These are phyloP conservation scores for human (Homo sapiens) DNA, from an alignment of 2,113 vertebrate genomes.

Conservation along the genomic window DNA sequence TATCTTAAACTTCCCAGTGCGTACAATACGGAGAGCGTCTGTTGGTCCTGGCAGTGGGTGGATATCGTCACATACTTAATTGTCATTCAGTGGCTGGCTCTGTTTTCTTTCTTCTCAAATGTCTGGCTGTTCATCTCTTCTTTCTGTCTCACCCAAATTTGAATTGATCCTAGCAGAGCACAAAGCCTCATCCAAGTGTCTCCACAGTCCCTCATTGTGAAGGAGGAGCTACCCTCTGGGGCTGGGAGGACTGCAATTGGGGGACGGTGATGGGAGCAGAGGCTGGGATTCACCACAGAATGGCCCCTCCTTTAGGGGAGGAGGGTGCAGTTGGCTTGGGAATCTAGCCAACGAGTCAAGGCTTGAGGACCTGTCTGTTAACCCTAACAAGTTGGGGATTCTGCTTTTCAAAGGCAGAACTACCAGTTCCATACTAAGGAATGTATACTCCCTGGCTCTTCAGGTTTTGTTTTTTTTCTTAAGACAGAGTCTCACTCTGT, in stretches of 20 bases:
- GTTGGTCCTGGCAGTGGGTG: background rate
- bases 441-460: background rate
- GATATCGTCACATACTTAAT: rapidly evolving
- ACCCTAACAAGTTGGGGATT: rapidly evolving
- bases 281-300: rapidly evolving
- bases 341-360: background rate
- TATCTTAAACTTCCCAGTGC: background rate
- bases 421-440: background rate
- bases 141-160: background rate
- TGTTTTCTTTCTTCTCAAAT: background rate
- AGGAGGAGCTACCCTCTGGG: background rate
- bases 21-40: background rate
- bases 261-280: rapidly evolving
- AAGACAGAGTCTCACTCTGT: no score
- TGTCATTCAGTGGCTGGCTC: background rate
- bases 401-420: rapidly evolving
- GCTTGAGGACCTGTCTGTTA: background rate
- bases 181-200: rapidly evolving
- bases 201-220: rapidly evolving
- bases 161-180: background rate
- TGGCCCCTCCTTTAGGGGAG: background rate
- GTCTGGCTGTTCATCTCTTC: no score
- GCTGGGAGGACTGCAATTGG: background rate
- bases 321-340: background rate
- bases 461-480: background rate